Conservation (phyloP, 2,888 invertebrate species). For the Gandaritis pyraliata region DNA sequence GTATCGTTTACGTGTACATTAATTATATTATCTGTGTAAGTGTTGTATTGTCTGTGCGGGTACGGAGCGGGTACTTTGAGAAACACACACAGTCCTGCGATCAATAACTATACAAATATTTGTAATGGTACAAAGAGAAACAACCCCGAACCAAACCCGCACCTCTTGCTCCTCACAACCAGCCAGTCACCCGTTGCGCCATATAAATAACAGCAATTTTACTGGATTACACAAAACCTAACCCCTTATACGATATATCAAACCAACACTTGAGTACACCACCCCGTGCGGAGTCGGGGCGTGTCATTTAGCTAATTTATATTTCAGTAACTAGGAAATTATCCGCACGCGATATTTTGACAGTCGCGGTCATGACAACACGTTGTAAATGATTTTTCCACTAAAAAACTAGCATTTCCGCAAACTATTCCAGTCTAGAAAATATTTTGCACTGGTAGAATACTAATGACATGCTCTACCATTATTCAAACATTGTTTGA, state of each 20-base stretch:
- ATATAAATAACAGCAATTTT: too few relatives aligned
- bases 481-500: not conserved
- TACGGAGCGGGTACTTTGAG: too few relatives aligned
- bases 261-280: slow-evolving; percentile 8
- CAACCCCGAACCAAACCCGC: too few relatives aligned
- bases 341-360: slow-evolving; percentile 30
- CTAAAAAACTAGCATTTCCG: slow-evolving; percentile 32
- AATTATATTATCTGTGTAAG: too few relatives aligned
- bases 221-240: not conserved
- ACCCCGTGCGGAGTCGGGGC: slow-evolving; percentile 11
- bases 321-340: slow-evolving; percentile 42
- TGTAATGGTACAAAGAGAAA: too few relatives aligned
- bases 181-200: too few relatives aligned
- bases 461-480: not conserved
- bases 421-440: slow-evolving; percentile 20
- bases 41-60: too few relatives aligned
- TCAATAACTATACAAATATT: too few relatives aligned
- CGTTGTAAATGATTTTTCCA: slow-evolving; percentile 28
- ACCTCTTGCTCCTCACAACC: too few relatives aligned
- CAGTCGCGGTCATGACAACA: slow-evolving; percentile 28
- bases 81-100: too few relatives aligned
- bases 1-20: too few relatives aligned
- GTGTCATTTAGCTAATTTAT: slow-evolving; percentile 24
- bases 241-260: slow-evolving; percentile 9
- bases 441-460: slow-evolving; percentile 3